Evolutionary conservation across 2,113 vertebrate genomes (phyloP).

Genomic region (Nycticryphes semicollaris): DNA sequence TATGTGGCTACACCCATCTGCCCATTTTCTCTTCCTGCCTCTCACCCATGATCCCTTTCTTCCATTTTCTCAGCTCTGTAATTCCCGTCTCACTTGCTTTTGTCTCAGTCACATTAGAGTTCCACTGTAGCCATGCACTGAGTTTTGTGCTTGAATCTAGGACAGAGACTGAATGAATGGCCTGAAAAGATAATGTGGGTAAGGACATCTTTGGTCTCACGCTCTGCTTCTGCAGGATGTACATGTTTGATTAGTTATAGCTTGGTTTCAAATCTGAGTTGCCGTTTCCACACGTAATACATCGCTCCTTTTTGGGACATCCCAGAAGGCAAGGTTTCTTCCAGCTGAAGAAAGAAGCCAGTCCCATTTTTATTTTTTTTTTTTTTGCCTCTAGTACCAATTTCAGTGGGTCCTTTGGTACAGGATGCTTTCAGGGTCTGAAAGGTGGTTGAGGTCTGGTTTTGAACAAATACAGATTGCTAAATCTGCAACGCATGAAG

Average conservation of each 20-base stretch:
- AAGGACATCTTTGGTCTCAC: not conserved
- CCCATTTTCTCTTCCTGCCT: not conserved
- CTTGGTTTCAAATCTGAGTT: not conserved
- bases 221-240: not conserved
- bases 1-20: slow-evolving; percentile 19
- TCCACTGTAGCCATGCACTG: fast-evolving
- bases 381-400: not conserved
- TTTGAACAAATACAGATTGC: not conserved
- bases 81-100: not conserved
- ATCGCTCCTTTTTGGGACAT: not conserved
- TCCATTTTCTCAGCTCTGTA: not conserved
- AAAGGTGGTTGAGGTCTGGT: not conserved
- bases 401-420: not conserved
- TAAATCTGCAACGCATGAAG: not conserved
- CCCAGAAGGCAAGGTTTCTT: not conserved
- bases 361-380: not conserved
- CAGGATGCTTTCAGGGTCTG: not conserved
- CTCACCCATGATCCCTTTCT: not conserved
- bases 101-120: not conserved
- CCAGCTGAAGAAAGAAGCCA: not conserved
- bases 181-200: not conserved
- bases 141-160: not conserved
- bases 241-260: not conserved
- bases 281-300: not conserved
- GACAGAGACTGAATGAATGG: not conserved